Evolutionary conservation across 2,113 vertebrate species (phyloP).

Genomic region (Channa argus): DNA sequence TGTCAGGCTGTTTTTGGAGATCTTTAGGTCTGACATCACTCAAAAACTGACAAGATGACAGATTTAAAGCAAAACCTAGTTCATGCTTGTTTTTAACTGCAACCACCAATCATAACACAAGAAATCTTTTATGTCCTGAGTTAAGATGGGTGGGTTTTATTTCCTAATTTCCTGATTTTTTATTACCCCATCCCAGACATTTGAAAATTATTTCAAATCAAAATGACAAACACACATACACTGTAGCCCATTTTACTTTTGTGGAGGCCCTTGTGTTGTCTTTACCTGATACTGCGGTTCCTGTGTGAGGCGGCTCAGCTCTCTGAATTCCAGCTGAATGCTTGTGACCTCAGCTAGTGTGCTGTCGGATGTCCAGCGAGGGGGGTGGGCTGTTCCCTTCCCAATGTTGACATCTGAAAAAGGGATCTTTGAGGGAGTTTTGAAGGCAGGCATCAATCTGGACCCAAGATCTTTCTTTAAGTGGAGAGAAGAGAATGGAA

Average conservation of each 20-base stretch:
- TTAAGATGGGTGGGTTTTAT: too few relatives aligned
- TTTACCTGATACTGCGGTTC: slow-evolving; percentile 89
- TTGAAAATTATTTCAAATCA: background rate
- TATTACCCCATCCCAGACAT: slow-evolving; percentile 6
- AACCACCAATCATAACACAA: background rate
- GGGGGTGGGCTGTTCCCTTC: slow-evolving; percentile 92
- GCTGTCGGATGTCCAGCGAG: slow-evolving; percentile 96
- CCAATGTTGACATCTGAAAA: slow-evolving; percentile 97
- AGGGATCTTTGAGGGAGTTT: slow-evolving; percentile 93
- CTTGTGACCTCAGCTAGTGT: slow-evolving; percentile 96
- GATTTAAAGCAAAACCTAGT: slow-evolving; percentile 27
- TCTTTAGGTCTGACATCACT: slow-evolving; percentile 28
- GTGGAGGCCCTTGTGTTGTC: background rate
- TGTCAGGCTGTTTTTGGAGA: slow-evolving; percentile 12
- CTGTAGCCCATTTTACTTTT: background rate
- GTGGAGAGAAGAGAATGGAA: background rate
- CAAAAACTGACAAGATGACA: slow-evolving; percentile 39
- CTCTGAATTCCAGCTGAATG: slow-evolving; percentile 96
- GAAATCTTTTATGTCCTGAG: background rate
- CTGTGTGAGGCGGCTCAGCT: slow-evolving; percentile 92
- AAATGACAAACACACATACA: background rate
- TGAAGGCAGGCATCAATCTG: slow-evolving; percentile 95
- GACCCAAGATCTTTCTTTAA: slow-evolving; percentile 92
- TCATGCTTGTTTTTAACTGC: slow-evolving; percentile 10
- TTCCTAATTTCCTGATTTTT: background rate